phyloP scores from a whole-genome alignment of 2,797 vertebrate species.

The Pygocentrus nattereri region DNA sequence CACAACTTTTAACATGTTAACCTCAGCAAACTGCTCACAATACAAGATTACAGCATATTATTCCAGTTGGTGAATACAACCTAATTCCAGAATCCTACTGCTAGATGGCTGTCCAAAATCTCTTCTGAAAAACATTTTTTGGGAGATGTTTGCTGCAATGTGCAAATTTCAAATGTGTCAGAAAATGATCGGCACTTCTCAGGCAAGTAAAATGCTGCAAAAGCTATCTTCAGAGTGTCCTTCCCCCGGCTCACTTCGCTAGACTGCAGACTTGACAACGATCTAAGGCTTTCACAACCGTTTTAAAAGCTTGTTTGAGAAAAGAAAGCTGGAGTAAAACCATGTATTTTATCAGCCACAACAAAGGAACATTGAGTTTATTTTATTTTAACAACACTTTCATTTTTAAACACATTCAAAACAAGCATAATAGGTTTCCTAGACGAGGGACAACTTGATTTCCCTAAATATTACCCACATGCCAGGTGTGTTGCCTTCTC shows the following conservation, averaged over 20 bases:
- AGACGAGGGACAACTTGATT: conserved; percentile 33
- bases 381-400: background rate
- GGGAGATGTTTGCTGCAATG: background rate
- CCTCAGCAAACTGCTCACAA: conserved; percentile 2
- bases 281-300: background rate
- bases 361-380: background rate
- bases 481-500: conserved; percentile 8
- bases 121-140: background rate
- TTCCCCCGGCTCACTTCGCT: background rate
- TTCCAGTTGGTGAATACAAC: background rate
- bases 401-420: background rate
- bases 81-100: conserved; percentile 1
- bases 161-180: conserved; percentile 12
- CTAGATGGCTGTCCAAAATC: conserved; percentile 13
- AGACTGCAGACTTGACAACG: background rate
- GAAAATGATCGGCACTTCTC: conserved; percentile 13
- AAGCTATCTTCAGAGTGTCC: conserved; percentile 1
- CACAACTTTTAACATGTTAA: background rate
- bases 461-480: conserved; percentile 40
- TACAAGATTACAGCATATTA: background rate
- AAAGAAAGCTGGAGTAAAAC: background rate
- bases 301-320: conserved; percentile 8
- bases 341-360: background rate
- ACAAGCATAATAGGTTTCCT: background rate
- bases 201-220: background rate